Evolutionary conservation across 2,888 invertebrate species (phyloP).

Genomic region (Pollenia amentaria): DNA sequence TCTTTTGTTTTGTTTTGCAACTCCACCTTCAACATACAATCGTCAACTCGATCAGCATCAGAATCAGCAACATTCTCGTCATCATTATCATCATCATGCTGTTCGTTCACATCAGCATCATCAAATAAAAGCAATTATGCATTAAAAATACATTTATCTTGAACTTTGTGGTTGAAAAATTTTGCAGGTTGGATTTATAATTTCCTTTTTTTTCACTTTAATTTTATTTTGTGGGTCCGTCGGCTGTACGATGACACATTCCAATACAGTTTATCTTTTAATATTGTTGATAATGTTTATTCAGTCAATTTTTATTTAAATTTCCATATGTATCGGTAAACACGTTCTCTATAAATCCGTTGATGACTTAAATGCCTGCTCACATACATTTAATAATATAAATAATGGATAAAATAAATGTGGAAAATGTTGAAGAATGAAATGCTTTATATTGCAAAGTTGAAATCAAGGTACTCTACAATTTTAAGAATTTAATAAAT

Average conservation of each 20-base stretch:
- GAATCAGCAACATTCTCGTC: neutral
- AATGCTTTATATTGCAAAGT: neutral
- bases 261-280: conserved; percentile 18
- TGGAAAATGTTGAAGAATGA: neutral
- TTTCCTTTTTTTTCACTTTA: neutral
- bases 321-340: conserved; percentile 6
- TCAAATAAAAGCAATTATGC: conserved; percentile 60
- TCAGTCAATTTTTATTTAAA: conserved; percentile 24
- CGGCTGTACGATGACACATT: conserved; percentile 47
- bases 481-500: neutral
- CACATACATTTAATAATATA: conserved; percentile 35
- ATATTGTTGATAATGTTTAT: conserved; percentile 25
- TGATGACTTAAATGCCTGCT: conserved; percentile 55
- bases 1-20: neutral
- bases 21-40: neutral
- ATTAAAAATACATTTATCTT: conserved; percentile 70
- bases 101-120: conserved; percentile 8
- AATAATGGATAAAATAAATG: conserved; percentile 41
- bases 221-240: conserved; percentile 8
- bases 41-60: neutral
- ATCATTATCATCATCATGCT: neutral
- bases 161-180: conserved; percentile 54
- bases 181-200: conserved; percentile 38
- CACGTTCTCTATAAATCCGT: conserved; percentile 17
- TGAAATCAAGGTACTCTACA: neutral